Evolutionary conservation across 1,140 invertebrate genomes (phyloP), one percentile per base, ranked within the genome.

Genomic region (Calephelis virginiensis): DNA sequence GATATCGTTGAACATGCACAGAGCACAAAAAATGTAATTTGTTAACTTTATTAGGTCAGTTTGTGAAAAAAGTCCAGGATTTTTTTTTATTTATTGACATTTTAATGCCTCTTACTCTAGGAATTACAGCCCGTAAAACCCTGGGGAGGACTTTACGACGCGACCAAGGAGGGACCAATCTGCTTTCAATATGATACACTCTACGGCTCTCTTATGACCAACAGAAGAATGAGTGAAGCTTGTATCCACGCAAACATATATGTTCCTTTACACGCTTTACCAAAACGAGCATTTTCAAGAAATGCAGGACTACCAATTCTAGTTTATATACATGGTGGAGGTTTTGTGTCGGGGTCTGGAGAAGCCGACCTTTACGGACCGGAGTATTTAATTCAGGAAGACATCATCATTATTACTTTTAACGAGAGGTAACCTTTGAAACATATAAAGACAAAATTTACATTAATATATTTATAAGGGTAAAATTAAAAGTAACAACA

Each of bases 151-250:
- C 50, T 53, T 6, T 53, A 53, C 5, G 50, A 53, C 5, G 50
- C 50, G 14, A 53, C 50, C 8, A 53, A 17, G 50, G 50, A 53
- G 14, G 50, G 50, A 10, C 50, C 50, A 17, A 53, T 53, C 50
- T 53, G 50, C 9, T 17, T 6, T 14, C 50, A 53, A 53, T 53
- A 28, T 9, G 50, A 53, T 14, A 10, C 17, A 10, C 14, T 53
- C 49, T 50, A 50, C 9, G 49, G 49, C 5, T 4, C 49, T 10
- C 7, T 50, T 2, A 14, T 50, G 49, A 50, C 49, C 49, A 50
- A 50, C 49, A 50, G 8, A 50, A 50, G 14, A 9, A 50, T 50
- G 49, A 50, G 49, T 9, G 49, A 50, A 14, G 49, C 13, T 14
- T 50, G 49, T 9, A 50, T 50, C n/a, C 14, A 50, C 8, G 13